phyloP scores from a whole-genome alignment of 2,797 vertebrate genomes.

The Ctenochaetus hawaiiensis region DNA sequence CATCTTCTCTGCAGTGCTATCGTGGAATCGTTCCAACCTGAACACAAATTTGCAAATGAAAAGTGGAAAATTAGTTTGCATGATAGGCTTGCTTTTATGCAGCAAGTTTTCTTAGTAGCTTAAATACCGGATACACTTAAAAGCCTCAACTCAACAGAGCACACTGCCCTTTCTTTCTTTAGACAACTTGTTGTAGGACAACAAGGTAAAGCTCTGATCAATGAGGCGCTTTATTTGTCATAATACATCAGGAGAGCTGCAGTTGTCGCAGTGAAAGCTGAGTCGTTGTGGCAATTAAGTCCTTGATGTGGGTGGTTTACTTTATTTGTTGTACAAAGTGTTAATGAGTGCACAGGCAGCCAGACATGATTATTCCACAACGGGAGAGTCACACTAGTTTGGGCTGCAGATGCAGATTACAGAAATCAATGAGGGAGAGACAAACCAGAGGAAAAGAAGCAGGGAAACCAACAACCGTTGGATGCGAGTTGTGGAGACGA shows the following conservation, averaged over 20 bases:
- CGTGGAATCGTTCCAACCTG: slow-evolving; percentile 5
- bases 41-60: neutral
- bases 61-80: slow-evolving; percentile 5
- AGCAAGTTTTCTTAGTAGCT: neutral
- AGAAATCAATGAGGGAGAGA: slow-evolving; percentile 66
- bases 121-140: neutral
- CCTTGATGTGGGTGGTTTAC: slow-evolving; percentile 72
- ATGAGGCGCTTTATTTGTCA: slow-evolving; percentile 46
- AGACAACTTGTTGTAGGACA: neutral
- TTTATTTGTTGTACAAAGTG: slow-evolving; percentile 80
- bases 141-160: neutral
- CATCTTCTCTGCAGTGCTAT: neutral
- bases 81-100: neutral
- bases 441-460: slow-evolving; percentile 31
- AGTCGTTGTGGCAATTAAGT: slow-evolving; percentile 64
- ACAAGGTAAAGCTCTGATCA: slow-evolving; percentile 34
- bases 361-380: slow-evolving; percentile 77
- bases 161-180: neutral
- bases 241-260: slow-evolving; percentile 56
- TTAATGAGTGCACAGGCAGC: slow-evolving; percentile 73
- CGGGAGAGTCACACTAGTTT: slow-evolving; percentile 69
- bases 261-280: slow-evolving; percentile 43
- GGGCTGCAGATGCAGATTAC: slow-evolving; percentile 62
- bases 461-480: slow-evolving; percentile 28
- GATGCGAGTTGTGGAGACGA: slow-evolving; percentile 14